Evolutionary conservation across 1,140 invertebrate species (phyloP), one percentile per base, ranked within the genome.

Genomic region (Hypothenemus hampei): DNA sequence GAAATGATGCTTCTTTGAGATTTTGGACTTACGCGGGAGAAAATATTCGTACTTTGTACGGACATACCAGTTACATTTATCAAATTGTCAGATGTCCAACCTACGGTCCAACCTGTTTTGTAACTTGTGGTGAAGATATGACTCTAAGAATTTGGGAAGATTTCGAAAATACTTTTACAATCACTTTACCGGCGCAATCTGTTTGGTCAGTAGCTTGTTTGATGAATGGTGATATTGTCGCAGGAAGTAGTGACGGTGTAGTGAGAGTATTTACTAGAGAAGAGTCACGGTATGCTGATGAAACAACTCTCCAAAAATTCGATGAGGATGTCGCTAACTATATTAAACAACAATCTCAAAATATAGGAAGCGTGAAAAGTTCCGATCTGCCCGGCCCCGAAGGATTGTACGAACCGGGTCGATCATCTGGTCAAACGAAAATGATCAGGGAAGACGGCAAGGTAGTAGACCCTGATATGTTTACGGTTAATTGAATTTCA

Each of bases 1-100:
- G 89, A 16, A 98, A 98, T 74, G 95, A 98, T 78, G 85, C 86
- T 0, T 80, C 85, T 3, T 77, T 97, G 11, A 81, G 85, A 63
- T 75, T 84, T 23, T 97, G 94, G 94, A 81, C 82, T 22, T 77
- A 78, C 37, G 77, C 78, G 50, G 91, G 92, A 49, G 81, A 86
- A 63, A 90, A 88, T 70, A 65, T 93, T 2, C 78, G 82, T 24
- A 83, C 82, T n/a, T 84, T 84, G 65, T 83, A 82, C 70, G 89
- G 89, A 0, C 92, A 95, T 66, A 79, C 82, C 33, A 87, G 86
- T 75, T 89, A 85, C 69, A 86, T 89, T 58, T 89, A 89, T 64
- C 80, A 80, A 68, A 77, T 87, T 35, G 75, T 79, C 59, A 62
- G 82, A n/a, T 78, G 87, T 60, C 75, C 77, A 18, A 75, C 74